Conservation (phyloP, 2,888 invertebrate genomes). For the Candidula unifasciata region DNA sequence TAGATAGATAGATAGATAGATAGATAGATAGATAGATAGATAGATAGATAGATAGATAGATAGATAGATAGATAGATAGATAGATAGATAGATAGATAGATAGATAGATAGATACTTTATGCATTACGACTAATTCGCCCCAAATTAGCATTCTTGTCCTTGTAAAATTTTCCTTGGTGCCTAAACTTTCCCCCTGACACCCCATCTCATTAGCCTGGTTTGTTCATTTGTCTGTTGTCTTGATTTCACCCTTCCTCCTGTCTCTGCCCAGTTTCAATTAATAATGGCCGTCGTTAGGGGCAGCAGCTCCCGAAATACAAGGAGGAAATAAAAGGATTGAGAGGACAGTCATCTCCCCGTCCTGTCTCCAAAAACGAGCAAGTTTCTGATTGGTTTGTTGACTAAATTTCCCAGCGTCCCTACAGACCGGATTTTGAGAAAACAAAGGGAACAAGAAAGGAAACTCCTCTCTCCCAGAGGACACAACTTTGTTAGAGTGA, state of each 20-base stretch:
- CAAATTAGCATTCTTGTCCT: not conserved
- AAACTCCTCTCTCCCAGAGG: not conserved
- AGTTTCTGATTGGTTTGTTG: slow-evolving; percentile 1
- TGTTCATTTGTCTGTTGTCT: not conserved
- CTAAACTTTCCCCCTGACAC: not conserved
- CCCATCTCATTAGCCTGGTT: slow-evolving; percentile 5
- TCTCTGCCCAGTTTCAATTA: not conserved
- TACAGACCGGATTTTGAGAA: slow-evolving; percentile 4
- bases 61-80: no score
- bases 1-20: no score
- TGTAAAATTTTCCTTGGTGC: not conserved
- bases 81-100: no score
- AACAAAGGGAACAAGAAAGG: slow-evolving; percentile 10
- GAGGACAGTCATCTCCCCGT: not conserved
- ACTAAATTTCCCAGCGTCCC: slow-evolving; percentile 15
- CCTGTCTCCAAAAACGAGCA: not conserved
- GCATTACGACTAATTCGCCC: no score
- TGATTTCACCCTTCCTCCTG: not conserved
- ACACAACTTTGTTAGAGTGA: not conserved
- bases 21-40: no score
- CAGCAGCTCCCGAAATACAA: slow-evolving; percentile 26
- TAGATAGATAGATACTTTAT: no score
- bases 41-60: no score
- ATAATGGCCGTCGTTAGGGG: not conserved
- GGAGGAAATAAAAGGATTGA: slow-evolving; percentile 29